Base-by-base conservation (phyloP, 2,888 invertebrate species). In the Melolontha melolontha region DNA sequence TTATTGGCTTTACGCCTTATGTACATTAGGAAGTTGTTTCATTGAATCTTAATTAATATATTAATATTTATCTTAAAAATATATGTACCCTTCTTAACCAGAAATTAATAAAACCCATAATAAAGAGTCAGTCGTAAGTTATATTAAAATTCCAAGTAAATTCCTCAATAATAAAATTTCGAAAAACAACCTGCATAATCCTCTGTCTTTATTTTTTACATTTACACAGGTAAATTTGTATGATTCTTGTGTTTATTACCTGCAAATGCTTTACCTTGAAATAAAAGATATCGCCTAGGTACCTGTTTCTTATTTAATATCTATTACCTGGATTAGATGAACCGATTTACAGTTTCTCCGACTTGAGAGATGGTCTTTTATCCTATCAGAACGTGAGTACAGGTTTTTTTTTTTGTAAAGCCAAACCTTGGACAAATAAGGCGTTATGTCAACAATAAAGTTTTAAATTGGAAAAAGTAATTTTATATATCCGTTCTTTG, bases 401-500 rank as follows among this genome's bases (percentile, higher is more conserved):
- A 34, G 34, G 34, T 34, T 34, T 10, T 34, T 14, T 16, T 44
- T 57, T 59, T 59, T 14, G 44, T 22, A 49, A 22, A 47, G 49
- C 59, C 59, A 62, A 62, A 49, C 59, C 59, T 62, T 62, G 27
- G 16, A 16, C 47, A 47, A 62, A 62, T 47, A 62, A 47, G 14
- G 47, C 42, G 44, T 41, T 57, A 44, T 62, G 59, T 62, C 59
- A 47, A 62, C 11, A 62, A 17, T 47, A 34, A 62, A 34, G 29
- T 62, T 62, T 16, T 47, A 39, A 62, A 47, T 62, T 47, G 59
- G 59, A 39, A 62, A 62, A 62, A 42, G 59, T 62, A 47, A 62
- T 62, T 62, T 62, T 62, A 62, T 62, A 62, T 62, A 62, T 62
- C 59, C 59, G 59, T 39, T 62, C 59, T 47, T 62, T 62, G 59